Percentiles rank a stretch among this genome's conserved stretches.
Evolutionary conservation across 2,888 invertebrate species (phyloP).

Genomic region (Pherbina coryleti): DNA sequence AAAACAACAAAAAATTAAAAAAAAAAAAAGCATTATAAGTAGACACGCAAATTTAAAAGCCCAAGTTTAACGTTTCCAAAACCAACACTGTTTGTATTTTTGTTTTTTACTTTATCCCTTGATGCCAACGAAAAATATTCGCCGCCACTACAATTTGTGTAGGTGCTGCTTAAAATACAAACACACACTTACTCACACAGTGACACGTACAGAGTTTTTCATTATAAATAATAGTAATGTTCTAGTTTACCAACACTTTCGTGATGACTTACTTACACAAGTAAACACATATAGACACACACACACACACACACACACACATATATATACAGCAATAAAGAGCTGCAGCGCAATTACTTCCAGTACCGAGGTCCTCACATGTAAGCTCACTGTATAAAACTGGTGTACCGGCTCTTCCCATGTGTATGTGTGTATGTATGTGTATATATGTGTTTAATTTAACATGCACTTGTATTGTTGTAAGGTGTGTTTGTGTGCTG

Average conservation of each 20-base stretch:
- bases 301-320: background rate
- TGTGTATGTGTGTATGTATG: background rate
- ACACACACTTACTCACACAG: background rate
- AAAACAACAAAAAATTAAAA: background rate
- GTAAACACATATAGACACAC: background rate
- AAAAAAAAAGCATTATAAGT: too few relatives aligned
- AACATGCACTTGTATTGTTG: too few relatives aligned
- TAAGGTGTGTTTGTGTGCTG: too few relatives aligned
- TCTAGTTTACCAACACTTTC: background rate
- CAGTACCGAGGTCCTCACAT: background rate
- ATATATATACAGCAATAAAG: background rate
- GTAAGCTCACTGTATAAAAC: background rate
- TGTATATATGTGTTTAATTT: background rate
- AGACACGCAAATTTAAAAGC: too few relatives aligned
- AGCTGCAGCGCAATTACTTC: background rate
- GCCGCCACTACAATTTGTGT: background rate
- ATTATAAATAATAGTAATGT: background rate
- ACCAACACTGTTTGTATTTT: background rate
- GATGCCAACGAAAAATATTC: background rate
- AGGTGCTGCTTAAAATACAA: too few relatives aligned
- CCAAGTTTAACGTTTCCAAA: too few relatives aligned
- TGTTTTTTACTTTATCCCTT: background rate
- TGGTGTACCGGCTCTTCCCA: background rate
- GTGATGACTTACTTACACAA: too few relatives aligned
- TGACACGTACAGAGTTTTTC: background rate